These are phyloP conservation scores for Pipistrellus nathusii DNA, from an alignment of 2,797 vertebrate species.

Conservation along the genomic window DNA sequence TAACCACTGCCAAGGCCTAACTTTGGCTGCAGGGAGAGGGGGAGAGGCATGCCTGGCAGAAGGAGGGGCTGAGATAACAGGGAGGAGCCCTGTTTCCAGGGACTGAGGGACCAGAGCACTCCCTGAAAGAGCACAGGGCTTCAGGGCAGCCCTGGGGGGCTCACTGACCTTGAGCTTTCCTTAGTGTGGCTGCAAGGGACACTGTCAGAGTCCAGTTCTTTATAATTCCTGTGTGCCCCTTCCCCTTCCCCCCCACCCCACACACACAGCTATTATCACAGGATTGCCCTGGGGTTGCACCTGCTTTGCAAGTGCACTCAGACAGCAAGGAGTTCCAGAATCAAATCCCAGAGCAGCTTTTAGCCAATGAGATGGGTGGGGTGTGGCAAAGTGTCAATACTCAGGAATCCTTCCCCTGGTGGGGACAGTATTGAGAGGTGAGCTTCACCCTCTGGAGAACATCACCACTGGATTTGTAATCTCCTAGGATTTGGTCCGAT, in stretches of 20 bases:
- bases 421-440: neutral
- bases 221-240: accelerated
- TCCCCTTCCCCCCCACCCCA: too few species aligned
- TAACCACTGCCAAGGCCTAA: neutral
- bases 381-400: too few species aligned
- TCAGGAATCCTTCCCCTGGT: neutral
- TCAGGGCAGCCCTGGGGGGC: neutral
- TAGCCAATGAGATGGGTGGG: neutral
- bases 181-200: accelerated
- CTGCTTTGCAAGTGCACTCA: neutral
- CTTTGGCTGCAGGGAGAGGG: neutral
- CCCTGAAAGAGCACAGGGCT: neutral
- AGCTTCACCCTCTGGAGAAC: accelerated
- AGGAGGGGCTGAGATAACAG: neutral
- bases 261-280: neutral
- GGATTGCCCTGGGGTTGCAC: neutral
- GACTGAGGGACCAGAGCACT: neutral
- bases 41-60: neutral
- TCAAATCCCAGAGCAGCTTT: too few species aligned
- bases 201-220: neutral
- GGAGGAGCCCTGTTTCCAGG: neutral
- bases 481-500: neutral
- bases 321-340: neutral
- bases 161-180: neutral
- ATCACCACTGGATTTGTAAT: neutral